These are phyloP conservation scores for Brachionus sp. DNA, from an alignment of 1,140 invertebrate species.

Conservation along the genomic window DNA sequence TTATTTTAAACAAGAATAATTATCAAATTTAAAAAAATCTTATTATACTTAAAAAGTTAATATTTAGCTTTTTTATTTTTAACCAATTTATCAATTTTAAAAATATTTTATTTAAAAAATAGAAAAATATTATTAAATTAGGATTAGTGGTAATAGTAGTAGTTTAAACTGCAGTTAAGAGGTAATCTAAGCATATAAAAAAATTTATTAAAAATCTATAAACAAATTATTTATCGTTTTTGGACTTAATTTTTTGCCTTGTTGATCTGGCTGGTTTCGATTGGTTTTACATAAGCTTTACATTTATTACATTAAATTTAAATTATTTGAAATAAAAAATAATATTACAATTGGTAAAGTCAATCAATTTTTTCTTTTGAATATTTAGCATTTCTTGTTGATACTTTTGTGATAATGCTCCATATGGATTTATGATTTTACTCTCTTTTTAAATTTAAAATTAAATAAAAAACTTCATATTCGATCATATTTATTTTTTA, in stretches of 20 bases:
- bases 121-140: too few species aligned
- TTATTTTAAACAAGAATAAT: too few species aligned
- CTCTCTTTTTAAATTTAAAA: background rate
- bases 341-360: conserved; percentile 23
- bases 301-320: background rate
- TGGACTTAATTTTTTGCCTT: background rate
- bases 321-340: background rate
- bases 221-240: too few species aligned
- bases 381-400: conserved; percentile 38
- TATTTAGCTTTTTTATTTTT: too few species aligned
- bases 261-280: background rate
- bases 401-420: conserved; percentile 30
- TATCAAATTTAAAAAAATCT: too few species aligned
- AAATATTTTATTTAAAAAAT: too few species aligned
- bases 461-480: background rate
- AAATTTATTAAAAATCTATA: too few species aligned
- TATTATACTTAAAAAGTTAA: too few species aligned
- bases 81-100: too few species aligned
- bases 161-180: too few species aligned
- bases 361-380: conserved; percentile 30
- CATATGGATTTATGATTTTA: conserved; percentile 36
- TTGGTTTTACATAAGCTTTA: conserved; percentile 16
- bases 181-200: too few species aligned
- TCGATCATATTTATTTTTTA: background rate
- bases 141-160: too few species aligned